Conservation (phyloP, 2,113 vertebrate genomes). For the Neotragus moschatus region DNA sequence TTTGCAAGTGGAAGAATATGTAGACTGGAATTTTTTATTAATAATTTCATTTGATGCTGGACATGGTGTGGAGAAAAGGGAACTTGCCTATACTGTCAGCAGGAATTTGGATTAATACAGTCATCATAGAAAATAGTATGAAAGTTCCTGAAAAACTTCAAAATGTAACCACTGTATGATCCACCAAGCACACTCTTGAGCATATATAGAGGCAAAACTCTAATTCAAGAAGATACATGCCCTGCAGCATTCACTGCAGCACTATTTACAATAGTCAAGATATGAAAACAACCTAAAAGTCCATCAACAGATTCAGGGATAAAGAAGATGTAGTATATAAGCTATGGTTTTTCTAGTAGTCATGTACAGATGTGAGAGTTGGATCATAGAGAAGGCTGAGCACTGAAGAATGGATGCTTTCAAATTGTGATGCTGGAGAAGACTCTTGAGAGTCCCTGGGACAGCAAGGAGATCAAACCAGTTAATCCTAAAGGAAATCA, state of each 20-base stretch:
- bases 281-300: background rate
- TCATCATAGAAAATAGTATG: background rate
- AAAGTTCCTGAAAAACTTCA: background rate
- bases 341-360: background rate
- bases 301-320: background rate
- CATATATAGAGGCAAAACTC: background rate
- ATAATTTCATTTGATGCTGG: background rate
- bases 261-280: background rate
- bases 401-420: background rate
- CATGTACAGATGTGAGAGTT: background rate
- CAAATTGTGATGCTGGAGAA: background rate
- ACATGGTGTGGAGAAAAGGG: background rate
- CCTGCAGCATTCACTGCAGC: background rate
- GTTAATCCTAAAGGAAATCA: background rate
- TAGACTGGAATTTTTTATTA: background rate
- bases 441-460: background rate
- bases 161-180: background rate
- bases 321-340: background rate
- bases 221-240: background rate
- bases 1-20: background rate
- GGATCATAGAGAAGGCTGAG: background rate
- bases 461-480: background rate
- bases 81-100: background rate
- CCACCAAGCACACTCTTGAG: background rate
- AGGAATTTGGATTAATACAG: background rate